Conservation (phyloP, 2,113 vertebrate genomes). For the Rhadina sibilatrix region DNA sequence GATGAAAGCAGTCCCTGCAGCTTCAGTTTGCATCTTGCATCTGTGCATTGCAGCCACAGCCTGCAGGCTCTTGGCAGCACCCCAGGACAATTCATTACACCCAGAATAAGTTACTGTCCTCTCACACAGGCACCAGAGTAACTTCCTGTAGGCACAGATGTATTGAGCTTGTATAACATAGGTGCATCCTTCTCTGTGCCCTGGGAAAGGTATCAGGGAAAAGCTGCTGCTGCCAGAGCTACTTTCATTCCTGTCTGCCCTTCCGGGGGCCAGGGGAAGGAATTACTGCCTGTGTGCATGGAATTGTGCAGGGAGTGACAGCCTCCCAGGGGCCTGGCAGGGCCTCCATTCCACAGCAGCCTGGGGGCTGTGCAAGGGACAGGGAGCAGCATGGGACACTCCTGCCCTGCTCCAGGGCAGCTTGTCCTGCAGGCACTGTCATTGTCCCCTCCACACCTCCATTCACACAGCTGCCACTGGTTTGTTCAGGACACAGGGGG, state of each 20-base stretch:
- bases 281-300: fast-evolving
- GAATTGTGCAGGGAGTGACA: fast-evolving
- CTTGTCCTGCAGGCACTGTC: background rate
- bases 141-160: constrained; percentile 43
- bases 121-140: background rate
- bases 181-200: background rate
- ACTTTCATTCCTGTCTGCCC: background rate
- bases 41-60: constrained; percentile 5
- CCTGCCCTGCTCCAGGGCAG: background rate
- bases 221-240: background rate
- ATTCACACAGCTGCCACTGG: fast-evolving
- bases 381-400: background rate
- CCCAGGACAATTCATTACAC: constrained; percentile 33
- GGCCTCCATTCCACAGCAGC: background rate
- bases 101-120: constrained; percentile 48
- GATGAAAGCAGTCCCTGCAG: constrained; percentile 13
- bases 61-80: constrained; percentile 33
- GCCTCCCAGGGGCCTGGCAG: background rate
- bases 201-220: constrained; percentile 16
- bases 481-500: background rate
- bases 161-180: background rate
- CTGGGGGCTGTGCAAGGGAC: background rate
- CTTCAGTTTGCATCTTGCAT: constrained; percentile 31
- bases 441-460: background rate
- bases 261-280: background rate